Conservation (phyloP, 2,888 invertebrate species). For the Troides helena region DNA sequence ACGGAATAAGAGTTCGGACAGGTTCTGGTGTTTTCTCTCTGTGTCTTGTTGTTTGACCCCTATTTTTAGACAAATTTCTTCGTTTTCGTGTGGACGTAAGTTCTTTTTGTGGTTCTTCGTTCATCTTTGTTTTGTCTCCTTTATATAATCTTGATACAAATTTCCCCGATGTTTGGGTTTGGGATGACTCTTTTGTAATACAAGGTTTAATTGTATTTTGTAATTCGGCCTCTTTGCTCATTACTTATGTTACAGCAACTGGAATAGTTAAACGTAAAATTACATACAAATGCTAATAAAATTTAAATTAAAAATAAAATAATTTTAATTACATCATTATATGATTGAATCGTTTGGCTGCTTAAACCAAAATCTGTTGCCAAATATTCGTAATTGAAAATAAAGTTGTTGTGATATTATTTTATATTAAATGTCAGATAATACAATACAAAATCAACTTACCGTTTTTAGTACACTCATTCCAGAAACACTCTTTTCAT, state of each 20-base stretch:
- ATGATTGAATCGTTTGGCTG: not conserved
- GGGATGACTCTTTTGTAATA: constrained; percentile 57
- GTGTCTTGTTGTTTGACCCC: constrained; percentile 69
- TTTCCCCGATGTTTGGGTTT: constrained; percentile 57
- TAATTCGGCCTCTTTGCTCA: constrained; percentile 57
- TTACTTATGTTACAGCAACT: constrained; percentile 48
- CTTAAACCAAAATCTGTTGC: not conserved
- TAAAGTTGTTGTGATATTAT: not conserved
- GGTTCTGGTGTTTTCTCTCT: constrained; percentile 78
- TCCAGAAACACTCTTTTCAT: constrained; percentile 54
- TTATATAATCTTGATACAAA: constrained; percentile 50
- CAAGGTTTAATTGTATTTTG: constrained; percentile 51
- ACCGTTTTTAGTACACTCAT: constrained; percentile 54
- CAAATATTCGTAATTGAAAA: not conserved
- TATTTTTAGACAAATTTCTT: constrained; percentile 81
- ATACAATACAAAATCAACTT: constrained; percentile 49
- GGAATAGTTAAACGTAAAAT: constrained; percentile 46
- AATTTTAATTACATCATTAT: not conserved
- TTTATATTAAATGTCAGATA: not conserved
- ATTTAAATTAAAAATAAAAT: not conserved
- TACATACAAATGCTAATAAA: not conserved
- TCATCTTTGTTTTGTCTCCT: constrained; percentile 49
- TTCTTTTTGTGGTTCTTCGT: constrained; percentile 63
- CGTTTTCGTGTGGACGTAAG: constrained; percentile 81
- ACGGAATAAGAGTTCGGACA: constrained; percentile 67